Percentiles rank a stretch among this genome's conserved stretches.
Evolutionary conservation across 1,140 invertebrate species (phyloP).

Genomic region (Plutomurus gul): DNA sequence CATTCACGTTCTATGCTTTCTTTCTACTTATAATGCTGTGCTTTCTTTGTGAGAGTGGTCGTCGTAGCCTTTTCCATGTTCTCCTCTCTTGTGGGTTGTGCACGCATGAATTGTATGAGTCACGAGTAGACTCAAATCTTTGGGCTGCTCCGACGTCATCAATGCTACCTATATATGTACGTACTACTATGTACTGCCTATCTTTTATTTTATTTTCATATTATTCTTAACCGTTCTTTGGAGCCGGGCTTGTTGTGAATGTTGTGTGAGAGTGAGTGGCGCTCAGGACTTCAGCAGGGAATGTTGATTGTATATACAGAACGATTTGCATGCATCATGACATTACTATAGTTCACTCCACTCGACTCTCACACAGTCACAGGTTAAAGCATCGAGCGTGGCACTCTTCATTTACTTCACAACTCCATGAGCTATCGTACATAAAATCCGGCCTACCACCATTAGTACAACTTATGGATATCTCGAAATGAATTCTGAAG

Average conservation of each 20-base stretch:
- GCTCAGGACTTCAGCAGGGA: background rate
- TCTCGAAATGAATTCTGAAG: too few species aligned
- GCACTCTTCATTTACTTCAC: too few species aligned
- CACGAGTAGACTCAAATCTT: constrained; percentile 7
- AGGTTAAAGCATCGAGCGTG: too few species aligned
- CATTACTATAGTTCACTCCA: background rate
- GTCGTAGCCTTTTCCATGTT: constrained; percentile 7
- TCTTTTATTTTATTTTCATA: background rate
- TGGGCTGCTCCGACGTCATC: background rate
- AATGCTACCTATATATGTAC: background rate
- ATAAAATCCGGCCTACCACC: too few species aligned
- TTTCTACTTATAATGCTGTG: background rate
- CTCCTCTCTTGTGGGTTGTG: background rate
- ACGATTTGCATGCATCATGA: background rate
- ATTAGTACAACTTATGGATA: too few species aligned
- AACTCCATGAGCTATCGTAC: too few species aligned
- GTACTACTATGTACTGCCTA: background rate
- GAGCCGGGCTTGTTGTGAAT: too few species aligned
- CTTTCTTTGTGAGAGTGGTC: background rate
- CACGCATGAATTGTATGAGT: constrained; percentile 31
- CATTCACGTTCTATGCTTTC: constrained; percentile 6
- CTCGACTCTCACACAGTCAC: too few species aligned
- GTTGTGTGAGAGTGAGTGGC: background rate
- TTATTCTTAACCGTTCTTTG: too few species aligned
- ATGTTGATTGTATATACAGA: constrained; percentile 5